phyloP scores from a whole-genome alignment of 2,888 invertebrate genomes.

The Eurytoma adleriae region DNA sequence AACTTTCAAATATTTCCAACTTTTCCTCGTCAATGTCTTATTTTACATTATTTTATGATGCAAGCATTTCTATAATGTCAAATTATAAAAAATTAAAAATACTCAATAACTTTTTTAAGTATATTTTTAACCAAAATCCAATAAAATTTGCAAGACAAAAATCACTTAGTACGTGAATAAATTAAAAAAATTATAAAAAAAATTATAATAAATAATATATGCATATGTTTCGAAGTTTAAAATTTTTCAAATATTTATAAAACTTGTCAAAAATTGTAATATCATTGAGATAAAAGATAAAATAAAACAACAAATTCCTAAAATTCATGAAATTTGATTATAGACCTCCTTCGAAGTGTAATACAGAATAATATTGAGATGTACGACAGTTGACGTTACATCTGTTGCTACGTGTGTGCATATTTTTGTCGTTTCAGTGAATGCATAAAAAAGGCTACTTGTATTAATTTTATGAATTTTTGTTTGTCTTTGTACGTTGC shows the following conservation, averaged over 20 bases:
- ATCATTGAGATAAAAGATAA: neutral
- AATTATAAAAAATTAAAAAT: neutral
- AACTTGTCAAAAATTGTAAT: conserved; percentile 15
- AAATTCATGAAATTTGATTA: conserved; percentile 14
- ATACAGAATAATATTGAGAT: conserved; percentile 29
- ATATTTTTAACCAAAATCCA: conserved; percentile 16
- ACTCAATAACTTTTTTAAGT: neutral
- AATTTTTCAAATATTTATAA: conserved; percentile 1
- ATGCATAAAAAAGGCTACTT: conserved; percentile 43
- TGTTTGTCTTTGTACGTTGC: conserved; percentile 48
- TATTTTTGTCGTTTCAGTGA: neutral
- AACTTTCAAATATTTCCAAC: conserved; percentile 22
- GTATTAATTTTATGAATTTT: conserved; percentile 24
- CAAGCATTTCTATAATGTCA: neutral
- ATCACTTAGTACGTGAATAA: neutral
- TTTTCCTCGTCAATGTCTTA: neutral
- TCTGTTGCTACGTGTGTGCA: neutral
- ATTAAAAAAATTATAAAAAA: neutral
- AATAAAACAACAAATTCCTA: neutral
- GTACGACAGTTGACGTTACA: conserved; percentile 14
- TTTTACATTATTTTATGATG: conserved; percentile 2
- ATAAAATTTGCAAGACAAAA: neutral
- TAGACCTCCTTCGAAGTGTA: conserved; percentile 32
- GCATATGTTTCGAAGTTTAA: neutral
- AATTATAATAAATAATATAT: neutral